These are phyloP conservation scores for Ispidina picta DNA, from an alignment of 2,797 vertebrate species.

Conservation along the genomic window DNA sequence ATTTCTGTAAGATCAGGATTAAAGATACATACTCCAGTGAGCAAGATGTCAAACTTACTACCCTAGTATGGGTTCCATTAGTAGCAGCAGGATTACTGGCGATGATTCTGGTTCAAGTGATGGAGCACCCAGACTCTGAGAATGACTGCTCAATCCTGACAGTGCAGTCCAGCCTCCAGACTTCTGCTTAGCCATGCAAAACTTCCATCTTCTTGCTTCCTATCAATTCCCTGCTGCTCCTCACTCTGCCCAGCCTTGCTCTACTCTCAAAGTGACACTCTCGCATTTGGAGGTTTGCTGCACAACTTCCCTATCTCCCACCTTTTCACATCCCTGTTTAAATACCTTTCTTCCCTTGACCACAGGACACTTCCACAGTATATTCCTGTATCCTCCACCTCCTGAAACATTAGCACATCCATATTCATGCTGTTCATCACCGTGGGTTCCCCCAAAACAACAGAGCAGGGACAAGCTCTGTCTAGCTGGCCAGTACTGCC, in stretches of 20 bases:
- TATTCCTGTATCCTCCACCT: too few relatives aligned
- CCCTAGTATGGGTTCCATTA: neutral
- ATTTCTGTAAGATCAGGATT: neutral
- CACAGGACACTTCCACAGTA: too few relatives aligned
- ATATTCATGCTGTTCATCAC: too few relatives aligned
- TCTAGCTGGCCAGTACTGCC: too few relatives aligned
- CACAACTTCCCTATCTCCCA: too few relatives aligned
- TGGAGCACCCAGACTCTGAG: neutral
- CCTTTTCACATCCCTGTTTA: too few relatives aligned
- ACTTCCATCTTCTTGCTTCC: neutral
- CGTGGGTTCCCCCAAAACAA: too few relatives aligned
- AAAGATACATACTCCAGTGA: neutral
- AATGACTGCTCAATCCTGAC: neutral
- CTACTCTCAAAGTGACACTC: neutral
- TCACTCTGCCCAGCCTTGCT: neutral
- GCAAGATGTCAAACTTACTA: neutral
- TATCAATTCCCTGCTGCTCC: neutral
- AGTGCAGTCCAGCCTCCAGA: neutral
- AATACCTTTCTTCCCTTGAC: too few relatives aligned
- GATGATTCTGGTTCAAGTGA: neutral
- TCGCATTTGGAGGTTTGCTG: too few relatives aligned
- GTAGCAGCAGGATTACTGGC: neutral
- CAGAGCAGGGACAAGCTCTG: too few relatives aligned
- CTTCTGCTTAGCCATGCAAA: neutral
- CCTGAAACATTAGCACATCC: too few relatives aligned